phyloP scores from a whole-genome alignment of 2,888 invertebrate genomes.

The Pheosia gnoma region DNA sequence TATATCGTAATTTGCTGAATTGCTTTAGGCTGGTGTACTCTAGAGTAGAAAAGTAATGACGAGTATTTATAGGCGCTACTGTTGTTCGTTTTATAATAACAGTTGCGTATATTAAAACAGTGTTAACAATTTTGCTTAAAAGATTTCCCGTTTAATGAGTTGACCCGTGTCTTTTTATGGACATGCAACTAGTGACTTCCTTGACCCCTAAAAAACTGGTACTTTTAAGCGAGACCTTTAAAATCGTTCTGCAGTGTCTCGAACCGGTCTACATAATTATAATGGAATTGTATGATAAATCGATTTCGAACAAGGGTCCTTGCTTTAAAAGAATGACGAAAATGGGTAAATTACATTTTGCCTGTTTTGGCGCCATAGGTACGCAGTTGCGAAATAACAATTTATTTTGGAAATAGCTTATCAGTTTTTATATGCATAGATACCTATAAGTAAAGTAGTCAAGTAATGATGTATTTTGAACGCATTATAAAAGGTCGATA shows the following conservation, averaged over 20 bases:
- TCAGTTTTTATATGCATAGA: too few species aligned
- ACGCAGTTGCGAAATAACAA: slow-evolving; percentile 24
- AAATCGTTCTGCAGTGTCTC: background rate
- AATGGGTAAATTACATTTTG: slow-evolving; percentile 14
- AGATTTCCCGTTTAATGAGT: too few species aligned
- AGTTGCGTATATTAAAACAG: too few species aligned
- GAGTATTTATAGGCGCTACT: too few species aligned
- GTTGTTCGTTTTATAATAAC: too few species aligned
- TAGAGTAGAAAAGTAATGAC: too few species aligned
- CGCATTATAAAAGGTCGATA: too few species aligned
- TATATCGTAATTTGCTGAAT: background rate
- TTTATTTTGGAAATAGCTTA: background rate
- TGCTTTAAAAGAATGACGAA: slow-evolving; percentile 16
- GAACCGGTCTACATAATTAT: background rate
- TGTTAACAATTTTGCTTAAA: too few species aligned
- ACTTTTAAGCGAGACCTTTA: background rate
- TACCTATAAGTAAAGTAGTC: too few species aligned
- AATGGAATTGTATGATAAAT: background rate
- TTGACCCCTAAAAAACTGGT: background rate
- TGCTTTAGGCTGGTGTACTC: too few species aligned
- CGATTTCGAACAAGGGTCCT: slow-evolving; percentile 7
- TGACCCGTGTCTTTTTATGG: background rate
- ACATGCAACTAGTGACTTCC: background rate
- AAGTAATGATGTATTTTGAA: too few species aligned
- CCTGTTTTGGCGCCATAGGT: slow-evolving; percentile 26